A percentile compares a stretch with the other conserved stretches of the same genome.
These are phyloP conservation scores for Epiblema foenella DNA, from an alignment of 2,888 invertebrate genomes.

Conservation along the genomic window DNA sequence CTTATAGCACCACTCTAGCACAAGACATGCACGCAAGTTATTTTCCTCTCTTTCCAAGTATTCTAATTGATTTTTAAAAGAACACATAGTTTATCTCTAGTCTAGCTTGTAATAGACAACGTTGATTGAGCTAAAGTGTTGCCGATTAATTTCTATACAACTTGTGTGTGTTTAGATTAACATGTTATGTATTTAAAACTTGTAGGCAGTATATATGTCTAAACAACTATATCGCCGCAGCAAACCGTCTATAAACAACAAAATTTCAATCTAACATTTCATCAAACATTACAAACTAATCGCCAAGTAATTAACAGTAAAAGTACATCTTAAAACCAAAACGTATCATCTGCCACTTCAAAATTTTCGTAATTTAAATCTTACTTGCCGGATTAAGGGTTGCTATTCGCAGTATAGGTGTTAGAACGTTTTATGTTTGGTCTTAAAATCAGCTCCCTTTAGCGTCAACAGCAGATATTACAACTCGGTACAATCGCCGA, in stretches of 20 bases:
- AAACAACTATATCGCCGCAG: background rate
- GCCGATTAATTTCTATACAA: background rate
- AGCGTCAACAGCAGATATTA: constrained; percentile 14
- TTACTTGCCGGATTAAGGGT: background rate
- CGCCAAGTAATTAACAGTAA: constrained; percentile 25
- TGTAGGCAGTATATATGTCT: background rate
- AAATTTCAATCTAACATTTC: constrained; percentile 25
- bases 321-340: background rate
- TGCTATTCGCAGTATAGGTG: background rate
- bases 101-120: no score
- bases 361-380: background rate
- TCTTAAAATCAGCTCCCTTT: constrained; percentile 3
- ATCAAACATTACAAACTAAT: constrained; percentile 28
- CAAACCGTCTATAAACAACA: background rate
- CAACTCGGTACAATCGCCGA: no score
- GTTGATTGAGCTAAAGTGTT: background rate
- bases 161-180: no score
- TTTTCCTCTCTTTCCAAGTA: no score
- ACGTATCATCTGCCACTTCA: background rate
- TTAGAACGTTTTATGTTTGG: background rate
- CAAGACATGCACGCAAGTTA: no score
- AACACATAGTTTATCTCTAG: no score
- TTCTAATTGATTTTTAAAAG: no score
- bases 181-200: background rate
- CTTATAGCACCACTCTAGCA: no score